Evolutionary conservation across 2,888 invertebrate species (phyloP).

Genomic region (Drosophila fulvimacula): DNA sequence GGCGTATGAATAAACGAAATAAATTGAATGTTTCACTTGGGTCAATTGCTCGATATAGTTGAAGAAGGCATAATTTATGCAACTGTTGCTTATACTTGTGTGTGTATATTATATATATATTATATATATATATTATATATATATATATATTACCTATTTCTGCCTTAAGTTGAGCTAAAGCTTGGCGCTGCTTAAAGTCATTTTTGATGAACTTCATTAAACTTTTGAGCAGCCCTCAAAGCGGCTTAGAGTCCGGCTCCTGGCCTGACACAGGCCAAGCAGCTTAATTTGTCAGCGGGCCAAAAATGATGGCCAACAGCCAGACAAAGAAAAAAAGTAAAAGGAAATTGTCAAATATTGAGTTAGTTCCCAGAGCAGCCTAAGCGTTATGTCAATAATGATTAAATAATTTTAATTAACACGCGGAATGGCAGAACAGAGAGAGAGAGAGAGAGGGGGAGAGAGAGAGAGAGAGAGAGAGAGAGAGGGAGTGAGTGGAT

Average conservation of each 20-base stretch:
- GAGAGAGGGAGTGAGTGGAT: too few relatives aligned
- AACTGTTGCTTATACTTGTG: constrained; percentile 9
- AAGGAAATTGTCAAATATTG: constrained; percentile 33
- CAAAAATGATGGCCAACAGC: constrained; percentile 24
- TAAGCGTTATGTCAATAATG: constrained; percentile 65
- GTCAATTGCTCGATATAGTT: constrained; percentile 46
- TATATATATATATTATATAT: not conserved
- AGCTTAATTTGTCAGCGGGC: constrained; percentile 69
- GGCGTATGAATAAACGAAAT: constrained; percentile 66
- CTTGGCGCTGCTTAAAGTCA: constrained; percentile 19
- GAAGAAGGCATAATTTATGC: constrained; percentile 16
- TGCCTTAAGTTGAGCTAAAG: not conserved
- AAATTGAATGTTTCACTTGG: constrained; percentile 36
- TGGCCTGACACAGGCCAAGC: constrained; percentile 28
- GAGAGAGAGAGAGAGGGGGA: not conserved
- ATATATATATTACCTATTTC: not conserved
- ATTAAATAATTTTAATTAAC: constrained; percentile 70
- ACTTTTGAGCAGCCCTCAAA: constrained; percentile 40
- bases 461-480: not conserved
- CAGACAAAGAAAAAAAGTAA: too few relatives aligned
- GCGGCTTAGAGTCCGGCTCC: constrained; percentile 24
- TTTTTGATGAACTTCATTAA: constrained; percentile 38
- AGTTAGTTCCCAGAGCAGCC: constrained; percentile 13
- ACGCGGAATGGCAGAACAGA: not conserved
- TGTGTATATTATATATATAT: not conserved